Conservation (phyloP, 2,797 vertebrate genomes). For the Pampus argenteus region DNA sequence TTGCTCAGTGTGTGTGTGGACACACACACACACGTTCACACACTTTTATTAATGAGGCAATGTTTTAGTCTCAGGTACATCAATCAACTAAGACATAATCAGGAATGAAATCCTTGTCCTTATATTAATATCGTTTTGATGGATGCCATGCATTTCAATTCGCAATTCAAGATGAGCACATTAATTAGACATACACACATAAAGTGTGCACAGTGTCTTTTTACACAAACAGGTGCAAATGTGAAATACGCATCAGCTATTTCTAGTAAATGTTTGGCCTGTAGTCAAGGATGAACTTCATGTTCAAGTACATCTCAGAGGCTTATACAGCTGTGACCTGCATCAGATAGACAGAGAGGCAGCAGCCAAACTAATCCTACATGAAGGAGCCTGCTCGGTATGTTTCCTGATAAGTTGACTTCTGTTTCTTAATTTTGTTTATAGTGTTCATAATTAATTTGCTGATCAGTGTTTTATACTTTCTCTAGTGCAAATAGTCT, state of each 20-base stretch:
- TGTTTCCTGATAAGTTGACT: not conserved
- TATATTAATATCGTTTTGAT: slow-evolving; percentile 54
- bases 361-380: slow-evolving; percentile 51
- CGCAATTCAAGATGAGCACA: slow-evolving; percentile 14
- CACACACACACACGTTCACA: slow-evolving; percentile 11
- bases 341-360: slow-evolving; percentile 16
- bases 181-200: slow-evolving; percentile 12
- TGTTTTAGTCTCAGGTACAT: slow-evolving; percentile 45
- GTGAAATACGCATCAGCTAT: slow-evolving; percentile 16
- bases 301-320: slow-evolving; percentile 57
- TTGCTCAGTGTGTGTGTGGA: not conserved
- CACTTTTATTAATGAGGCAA: slow-evolving; percentile 38
- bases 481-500: not conserved
- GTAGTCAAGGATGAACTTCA: slow-evolving; percentile 52
- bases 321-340: slow-evolving; percentile 49
- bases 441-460: not conserved
- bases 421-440: not conserved
- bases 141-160: not conserved
- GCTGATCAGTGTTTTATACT: not conserved
- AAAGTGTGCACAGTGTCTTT: not conserved
- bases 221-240: slow-evolving; percentile 3
- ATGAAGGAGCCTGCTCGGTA: no score
- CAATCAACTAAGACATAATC: slow-evolving; percentile 57
- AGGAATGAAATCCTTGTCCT: slow-evolving; percentile 54
- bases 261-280: slow-evolving; percentile 28